Evolutionary conservation across 2,888 invertebrate genomes (phyloP).

Genomic region (Zeuzera pyrina): DNA sequence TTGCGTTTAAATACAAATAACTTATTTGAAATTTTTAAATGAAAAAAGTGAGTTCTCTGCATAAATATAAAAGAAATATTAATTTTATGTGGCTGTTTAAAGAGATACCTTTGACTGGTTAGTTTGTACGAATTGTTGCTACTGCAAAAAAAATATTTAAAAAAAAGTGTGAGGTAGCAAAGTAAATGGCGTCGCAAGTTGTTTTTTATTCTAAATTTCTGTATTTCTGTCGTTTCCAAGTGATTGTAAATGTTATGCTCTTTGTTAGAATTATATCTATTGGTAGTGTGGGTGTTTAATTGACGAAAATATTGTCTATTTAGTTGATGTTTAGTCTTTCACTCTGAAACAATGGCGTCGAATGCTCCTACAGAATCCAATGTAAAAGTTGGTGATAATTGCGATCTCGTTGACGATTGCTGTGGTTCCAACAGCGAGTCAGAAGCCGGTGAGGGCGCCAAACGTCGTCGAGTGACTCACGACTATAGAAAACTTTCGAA

Average conservation of each 20-base stretch:
- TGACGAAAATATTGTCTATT: constrained; percentile 38
- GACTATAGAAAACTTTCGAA: constrained; percentile 62
- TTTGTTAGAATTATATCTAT: constrained; percentile 31
- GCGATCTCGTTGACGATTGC: constrained; percentile 40
- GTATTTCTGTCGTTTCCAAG: constrained; percentile 48
- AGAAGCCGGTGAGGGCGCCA: constrained; percentile 54
- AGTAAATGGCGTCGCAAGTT: constrained; percentile 70
- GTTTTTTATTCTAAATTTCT: constrained; percentile 61
- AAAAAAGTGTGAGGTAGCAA: constrained; percentile 35
- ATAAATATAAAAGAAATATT: too few species aligned
- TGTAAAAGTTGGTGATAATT: constrained; percentile 63
- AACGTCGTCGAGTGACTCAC: constrained; percentile 59
- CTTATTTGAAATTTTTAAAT: too few species aligned
- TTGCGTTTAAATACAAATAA: too few species aligned
- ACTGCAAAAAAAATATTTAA: constrained; percentile 30
- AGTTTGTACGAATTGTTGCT: constrained; percentile 23
- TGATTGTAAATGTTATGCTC: constrained; percentile 28
- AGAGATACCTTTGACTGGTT: too few species aligned
- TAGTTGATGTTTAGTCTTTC: constrained; percentile 40
- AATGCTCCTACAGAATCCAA: constrained; percentile 52
- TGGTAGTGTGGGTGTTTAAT: constrained; percentile 41
- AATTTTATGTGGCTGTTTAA: too few species aligned
- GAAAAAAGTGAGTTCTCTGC: too few species aligned
- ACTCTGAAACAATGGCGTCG: constrained; percentile 66
- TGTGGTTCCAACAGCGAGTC: constrained; percentile 37